phyloP scores from a whole-genome alignment of 1,140 invertebrate species.

The Drosophila cardini region DNA sequence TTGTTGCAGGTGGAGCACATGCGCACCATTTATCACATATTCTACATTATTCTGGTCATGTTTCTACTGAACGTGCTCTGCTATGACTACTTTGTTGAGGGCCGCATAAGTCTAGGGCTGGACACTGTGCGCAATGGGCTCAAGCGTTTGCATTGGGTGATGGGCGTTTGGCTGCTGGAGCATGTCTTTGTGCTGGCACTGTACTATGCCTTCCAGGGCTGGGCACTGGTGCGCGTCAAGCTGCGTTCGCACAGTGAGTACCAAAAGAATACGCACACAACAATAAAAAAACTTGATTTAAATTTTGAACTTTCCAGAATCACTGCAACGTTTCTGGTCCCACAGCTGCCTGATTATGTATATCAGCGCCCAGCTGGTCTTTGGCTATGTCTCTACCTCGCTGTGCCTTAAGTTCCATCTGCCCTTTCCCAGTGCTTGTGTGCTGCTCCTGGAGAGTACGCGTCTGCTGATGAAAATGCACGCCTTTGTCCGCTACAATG shows the following conservation, averaged over 20 bases:
- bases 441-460: conserved; percentile 88
- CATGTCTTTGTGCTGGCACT: conserved; percentile 85
- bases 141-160: conserved; percentile 84
- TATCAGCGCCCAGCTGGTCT: conserved; percentile 84
- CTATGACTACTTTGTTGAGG: conserved; percentile 90
- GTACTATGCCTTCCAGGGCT: conserved; percentile 85
- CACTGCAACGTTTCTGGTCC: conserved; percentile 84
- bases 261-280: too few species aligned
- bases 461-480: conserved; percentile 94
- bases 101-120: conserved; percentile 86
- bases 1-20: conserved; percentile 92
- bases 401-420: conserved; percentile 86
- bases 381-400: conserved; percentile 86
- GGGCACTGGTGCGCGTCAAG: conserved; percentile 75
- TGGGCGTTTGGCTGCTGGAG: conserved; percentile 85
- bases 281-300: not conserved
- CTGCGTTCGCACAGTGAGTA: conserved; percentile 63
- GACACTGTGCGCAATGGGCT: conserved; percentile 85
- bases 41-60: conserved; percentile 91
- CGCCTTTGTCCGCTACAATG: conserved; percentile 91
- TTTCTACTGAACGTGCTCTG: conserved; percentile 90
- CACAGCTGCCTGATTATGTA: conserved; percentile 83
- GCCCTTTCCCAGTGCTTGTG: conserved; percentile 87
- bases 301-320: conserved; percentile 33
- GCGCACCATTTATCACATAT: conserved; percentile 93